Percentiles rank a stretch among this genome's conserved stretches.
These are phyloP conservation scores for Aptenodytes forsteri DNA, from an alignment of 2,113 vertebrate genomes.

Conservation along the genomic window DNA sequence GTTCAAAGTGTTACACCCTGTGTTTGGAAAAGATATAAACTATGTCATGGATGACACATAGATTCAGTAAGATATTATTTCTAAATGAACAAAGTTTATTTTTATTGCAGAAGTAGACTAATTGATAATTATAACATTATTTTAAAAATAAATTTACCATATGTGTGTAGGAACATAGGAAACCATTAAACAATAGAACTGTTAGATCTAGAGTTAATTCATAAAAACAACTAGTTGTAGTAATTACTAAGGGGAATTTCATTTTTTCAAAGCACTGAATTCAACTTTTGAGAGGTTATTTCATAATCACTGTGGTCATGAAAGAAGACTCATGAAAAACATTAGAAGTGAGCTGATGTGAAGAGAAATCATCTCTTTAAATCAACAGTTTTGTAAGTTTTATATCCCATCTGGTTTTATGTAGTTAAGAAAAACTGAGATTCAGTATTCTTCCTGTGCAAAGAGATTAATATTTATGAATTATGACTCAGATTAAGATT, in stretches of 20 bases:
- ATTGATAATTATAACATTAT: background rate
- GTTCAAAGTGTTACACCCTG: background rate
- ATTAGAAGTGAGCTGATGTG: background rate
- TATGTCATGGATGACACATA: background rate
- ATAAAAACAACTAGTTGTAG: background rate
- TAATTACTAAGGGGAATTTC: background rate
- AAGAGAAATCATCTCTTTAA: background rate
- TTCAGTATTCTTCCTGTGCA: background rate
- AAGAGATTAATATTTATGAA: conserved; percentile 52
- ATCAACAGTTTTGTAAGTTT: background rate
- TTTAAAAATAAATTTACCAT: background rate
- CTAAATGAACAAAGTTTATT: background rate
- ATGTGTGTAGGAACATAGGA: background rate
- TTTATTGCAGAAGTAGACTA: background rate
- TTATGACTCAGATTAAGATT: conserved; percentile 55
- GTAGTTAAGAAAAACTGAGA: background rate
- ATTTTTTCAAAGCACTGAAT: background rate
- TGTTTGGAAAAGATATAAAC: background rate
- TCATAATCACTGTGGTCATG: background rate
- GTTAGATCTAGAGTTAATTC: background rate
- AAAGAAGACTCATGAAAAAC: background rate
- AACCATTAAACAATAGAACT: background rate
- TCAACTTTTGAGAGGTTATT: background rate
- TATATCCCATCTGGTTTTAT: background rate
- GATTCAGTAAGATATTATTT: background rate